Evolutionary conservation across 2,113 vertebrate species (phyloP).

Genomic region (Anser brachyrhynchus): DNA sequence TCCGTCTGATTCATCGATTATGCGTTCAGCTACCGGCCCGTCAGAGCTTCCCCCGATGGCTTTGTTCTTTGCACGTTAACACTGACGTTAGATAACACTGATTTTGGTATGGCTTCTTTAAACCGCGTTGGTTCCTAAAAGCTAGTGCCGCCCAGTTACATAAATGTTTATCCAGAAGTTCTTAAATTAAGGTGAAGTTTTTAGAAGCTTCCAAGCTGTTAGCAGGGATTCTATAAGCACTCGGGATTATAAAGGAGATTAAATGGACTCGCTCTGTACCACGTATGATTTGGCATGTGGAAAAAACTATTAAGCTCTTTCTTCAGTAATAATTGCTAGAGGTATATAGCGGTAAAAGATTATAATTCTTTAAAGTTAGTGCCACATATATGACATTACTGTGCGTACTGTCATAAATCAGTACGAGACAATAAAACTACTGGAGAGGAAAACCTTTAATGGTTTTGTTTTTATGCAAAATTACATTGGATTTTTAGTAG

Average conservation of each 20-base stretch:
- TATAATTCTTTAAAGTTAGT: slow-evolving; percentile 6
- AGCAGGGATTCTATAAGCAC: background rate
- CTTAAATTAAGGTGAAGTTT: background rate
- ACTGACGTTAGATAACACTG: background rate
- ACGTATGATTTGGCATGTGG: background rate
- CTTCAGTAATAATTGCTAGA: slow-evolving; percentile 3
- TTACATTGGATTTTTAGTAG: background rate
- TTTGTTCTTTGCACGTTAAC: background rate
- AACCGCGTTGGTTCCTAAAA: background rate
- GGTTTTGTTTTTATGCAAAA: slow-evolving; percentile 56
- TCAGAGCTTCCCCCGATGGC: background rate
- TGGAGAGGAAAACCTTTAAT: slow-evolving; percentile 44
- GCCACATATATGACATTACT: background rate
- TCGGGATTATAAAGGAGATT: background rate
- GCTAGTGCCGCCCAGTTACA: rapidly evolving
- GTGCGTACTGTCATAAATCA: slow-evolving; percentile 21
- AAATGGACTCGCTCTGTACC: background rate
- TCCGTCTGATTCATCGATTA: background rate
- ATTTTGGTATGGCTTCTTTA: background rate
- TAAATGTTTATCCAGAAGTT: background rate
- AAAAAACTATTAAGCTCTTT: background rate
- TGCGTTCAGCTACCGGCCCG: background rate
- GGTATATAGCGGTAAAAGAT: background rate
- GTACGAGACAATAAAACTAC: slow-evolving; percentile 24
- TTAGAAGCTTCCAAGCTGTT: background rate